Conservation (phyloP, 1,140 invertebrate species). For the Aricia agestis region DNA sequence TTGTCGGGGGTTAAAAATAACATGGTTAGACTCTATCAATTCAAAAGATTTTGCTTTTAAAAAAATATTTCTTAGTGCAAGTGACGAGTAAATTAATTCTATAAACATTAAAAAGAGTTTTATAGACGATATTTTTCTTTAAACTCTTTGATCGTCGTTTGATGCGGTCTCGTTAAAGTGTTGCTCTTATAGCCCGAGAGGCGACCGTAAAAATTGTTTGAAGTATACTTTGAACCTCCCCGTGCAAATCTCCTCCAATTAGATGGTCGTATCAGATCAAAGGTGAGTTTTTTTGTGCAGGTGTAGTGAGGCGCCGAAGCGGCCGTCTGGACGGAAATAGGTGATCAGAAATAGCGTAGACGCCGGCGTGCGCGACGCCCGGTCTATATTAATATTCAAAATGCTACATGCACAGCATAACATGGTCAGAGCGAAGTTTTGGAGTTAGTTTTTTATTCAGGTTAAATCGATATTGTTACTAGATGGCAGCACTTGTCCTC, state of each 20-base stretch:
- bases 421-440: slow-evolving; percentile 18
- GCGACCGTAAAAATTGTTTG: background rate
- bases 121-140: too few relatives aligned
- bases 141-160: background rate
- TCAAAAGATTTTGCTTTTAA: too few relatives aligned
- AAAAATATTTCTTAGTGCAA: too few relatives aligned
- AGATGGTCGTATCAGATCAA: slow-evolving; percentile 39
- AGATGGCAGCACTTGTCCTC: background rate
- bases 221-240: background rate
- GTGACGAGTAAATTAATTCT: too few relatives aligned
- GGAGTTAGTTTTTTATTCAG: too few relatives aligned
- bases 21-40: too few relatives aligned
- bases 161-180: background rate
- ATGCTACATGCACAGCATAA: slow-evolving; percentile 32
- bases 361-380: slow-evolving; percentile 39
- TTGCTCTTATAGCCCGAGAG: background rate
- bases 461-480: background rate
- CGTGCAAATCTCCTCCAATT: slow-evolving; percentile 18
- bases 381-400: slow-evolving; percentile 59
- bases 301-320: slow-evolving; percentile 42
- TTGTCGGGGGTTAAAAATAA: too few relatives aligned
- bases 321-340: slow-evolving; percentile 58
- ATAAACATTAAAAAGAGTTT: too few relatives aligned
- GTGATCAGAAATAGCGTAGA: slow-evolving; percentile 56
- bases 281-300: slow-evolving; percentile 44